phyloP scores from a whole-genome alignment of 2,113 vertebrate species.

The Macrotus californicus region DNA sequence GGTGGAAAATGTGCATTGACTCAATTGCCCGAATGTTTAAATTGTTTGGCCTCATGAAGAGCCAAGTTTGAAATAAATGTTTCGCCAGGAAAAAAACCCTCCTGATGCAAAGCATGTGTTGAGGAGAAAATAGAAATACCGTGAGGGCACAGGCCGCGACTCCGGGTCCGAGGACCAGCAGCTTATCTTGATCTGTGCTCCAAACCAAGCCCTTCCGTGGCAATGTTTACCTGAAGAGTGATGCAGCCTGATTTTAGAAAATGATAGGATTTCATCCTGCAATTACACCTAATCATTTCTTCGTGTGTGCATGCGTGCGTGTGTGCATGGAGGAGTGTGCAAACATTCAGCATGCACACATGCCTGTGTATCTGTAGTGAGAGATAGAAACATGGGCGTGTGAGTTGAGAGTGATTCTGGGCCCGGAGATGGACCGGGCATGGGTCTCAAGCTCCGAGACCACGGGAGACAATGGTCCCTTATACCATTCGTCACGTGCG shows the following conservation, averaged over 20 bases:
- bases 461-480: too few species aligned
- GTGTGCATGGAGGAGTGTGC: not conserved
- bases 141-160: not conserved
- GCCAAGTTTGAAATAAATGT: constrained; percentile 38
- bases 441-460: not conserved
- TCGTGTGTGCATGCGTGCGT: not conserved
- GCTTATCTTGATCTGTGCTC: not conserved
- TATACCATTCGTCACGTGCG: fast-evolving
- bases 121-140: constrained; percentile 17
- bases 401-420: not conserved
- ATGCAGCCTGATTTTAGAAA: not conserved
- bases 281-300: not conserved
- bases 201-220: not conserved
- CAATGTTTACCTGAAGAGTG: not conserved
- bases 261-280: not conserved
- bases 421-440: fast-evolving
- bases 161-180: not conserved
- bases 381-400: fast-evolving
- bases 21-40: constrained; percentile 23
- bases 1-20: constrained; percentile 8
- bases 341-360: not conserved
- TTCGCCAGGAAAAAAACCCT: not conserved
- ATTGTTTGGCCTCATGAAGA: constrained; percentile 5
- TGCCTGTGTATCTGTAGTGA: not conserved
- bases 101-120: constrained; percentile 53